Evolutionary conservation across 1,140 invertebrate species (phyloP).

Genomic region (Microplitis demolitor): DNA sequence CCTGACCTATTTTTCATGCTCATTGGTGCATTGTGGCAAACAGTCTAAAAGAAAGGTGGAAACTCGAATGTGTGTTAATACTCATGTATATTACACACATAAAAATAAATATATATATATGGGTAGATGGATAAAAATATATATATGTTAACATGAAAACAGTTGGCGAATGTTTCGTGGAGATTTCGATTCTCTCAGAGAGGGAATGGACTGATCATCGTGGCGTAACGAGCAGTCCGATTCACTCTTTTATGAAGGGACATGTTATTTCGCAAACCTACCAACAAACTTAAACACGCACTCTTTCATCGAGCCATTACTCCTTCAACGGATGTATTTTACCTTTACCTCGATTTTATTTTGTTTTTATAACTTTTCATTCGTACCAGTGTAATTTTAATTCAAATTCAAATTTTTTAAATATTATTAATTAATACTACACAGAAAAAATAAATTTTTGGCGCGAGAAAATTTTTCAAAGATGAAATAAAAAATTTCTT

Average conservation of each 20-base stretch:
- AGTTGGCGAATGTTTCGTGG: constrained; percentile 5
- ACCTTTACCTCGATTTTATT: background rate
- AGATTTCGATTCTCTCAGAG: constrained; percentile 17
- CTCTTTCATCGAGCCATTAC: constrained; percentile 17
- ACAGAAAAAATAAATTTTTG: no score
- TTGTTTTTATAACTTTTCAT: background rate
- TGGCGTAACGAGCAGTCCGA: constrained; percentile 22
- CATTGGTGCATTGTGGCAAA: constrained; percentile 18
- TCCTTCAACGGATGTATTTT: constrained; percentile 19
- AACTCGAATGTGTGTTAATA: background rate
- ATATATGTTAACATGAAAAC: background rate
- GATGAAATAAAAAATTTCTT: no score
- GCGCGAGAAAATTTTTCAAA: no score
- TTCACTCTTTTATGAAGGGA: constrained; percentile 20
- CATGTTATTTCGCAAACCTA: constrained; percentile 13
- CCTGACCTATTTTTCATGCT: constrained; percentile 24
- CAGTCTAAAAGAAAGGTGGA: constrained; percentile 14
- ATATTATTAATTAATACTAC: no score
- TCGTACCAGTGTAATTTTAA: background rate
- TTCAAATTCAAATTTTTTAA: background rate
- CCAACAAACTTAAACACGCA: constrained; percentile 5
- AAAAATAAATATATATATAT: background rate
- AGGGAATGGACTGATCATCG: constrained; percentile 17
- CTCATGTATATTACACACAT: background rate
- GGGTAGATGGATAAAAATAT: background rate